A percentile compares a stretch with the other conserved stretches of the same genome.
Evolutionary conservation across 2,797 vertebrate genomes (phyloP).

Genomic region (Hipposideros larvatus): DNA sequence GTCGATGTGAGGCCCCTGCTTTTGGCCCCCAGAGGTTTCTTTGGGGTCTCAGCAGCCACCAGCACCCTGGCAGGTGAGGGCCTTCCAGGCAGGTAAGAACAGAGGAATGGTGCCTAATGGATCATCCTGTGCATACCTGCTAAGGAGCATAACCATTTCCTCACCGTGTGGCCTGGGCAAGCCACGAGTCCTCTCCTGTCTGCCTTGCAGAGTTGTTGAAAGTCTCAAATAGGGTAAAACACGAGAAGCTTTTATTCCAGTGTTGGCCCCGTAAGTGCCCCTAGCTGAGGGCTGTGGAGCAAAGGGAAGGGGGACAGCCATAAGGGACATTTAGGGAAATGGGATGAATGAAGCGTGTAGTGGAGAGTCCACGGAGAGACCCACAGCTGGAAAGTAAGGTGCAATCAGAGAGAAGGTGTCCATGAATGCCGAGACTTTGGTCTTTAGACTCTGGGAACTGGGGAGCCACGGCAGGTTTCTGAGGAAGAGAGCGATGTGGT

Average conservation of each 20-base stretch:
- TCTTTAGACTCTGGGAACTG: not conserved
- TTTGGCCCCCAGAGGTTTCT: constrained; percentile 81
- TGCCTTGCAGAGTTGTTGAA: not conserved
- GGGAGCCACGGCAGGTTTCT: not conserved
- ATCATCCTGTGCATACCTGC: not conserved
- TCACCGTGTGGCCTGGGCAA: not conserved
- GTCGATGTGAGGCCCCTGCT: constrained; percentile 70
- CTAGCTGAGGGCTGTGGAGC: not conserved
- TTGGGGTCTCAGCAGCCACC: constrained; percentile 83
- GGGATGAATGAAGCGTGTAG: not conserved
- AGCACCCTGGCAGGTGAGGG: constrained; percentile 78
- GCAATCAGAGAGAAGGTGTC: not conserved
- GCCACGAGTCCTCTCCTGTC: not conserved
- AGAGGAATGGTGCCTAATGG: not conserved
- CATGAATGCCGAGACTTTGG: not conserved
- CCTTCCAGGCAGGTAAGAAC: not conserved
- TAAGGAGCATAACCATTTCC: not conserved
- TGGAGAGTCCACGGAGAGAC: not conserved
- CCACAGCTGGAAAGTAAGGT: not conserved
- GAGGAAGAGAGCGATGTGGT: not conserved
- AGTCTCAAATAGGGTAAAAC: constrained; percentile 30
- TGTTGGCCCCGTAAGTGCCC: not conserved
- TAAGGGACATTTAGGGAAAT: not conserved
- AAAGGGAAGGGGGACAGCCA: not conserved
- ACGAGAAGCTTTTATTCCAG: not conserved